phyloP scores from a whole-genome alignment of 1,140 invertebrate species.

The Aethina tumida region DNA sequence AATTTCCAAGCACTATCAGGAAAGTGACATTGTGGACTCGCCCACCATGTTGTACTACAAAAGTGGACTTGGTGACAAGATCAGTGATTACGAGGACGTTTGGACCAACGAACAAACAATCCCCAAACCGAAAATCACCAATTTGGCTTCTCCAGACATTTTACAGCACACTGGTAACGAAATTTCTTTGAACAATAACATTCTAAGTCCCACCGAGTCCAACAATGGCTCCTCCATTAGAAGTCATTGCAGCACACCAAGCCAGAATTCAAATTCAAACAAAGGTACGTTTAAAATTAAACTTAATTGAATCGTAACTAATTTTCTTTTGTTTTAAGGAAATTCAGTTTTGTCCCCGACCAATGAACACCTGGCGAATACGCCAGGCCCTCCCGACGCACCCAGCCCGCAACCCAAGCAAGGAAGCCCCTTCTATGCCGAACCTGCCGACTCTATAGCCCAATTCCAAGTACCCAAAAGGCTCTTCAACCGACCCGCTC shows the following conservation, averaged over 20 bases:
- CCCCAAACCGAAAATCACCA: slow-evolving; percentile 18
- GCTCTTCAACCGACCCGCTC: slow-evolving; percentile 18
- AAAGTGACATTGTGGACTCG: slow-evolving; percentile 76
- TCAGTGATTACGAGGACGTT: slow-evolving; percentile 91
- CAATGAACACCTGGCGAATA: slow-evolving; percentile 4
- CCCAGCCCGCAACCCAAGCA: slow-evolving; percentile 40
- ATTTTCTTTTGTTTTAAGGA: slow-evolving; percentile 9
- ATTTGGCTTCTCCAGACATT: slow-evolving; percentile 30
- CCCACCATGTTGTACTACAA: slow-evolving; percentile 66
- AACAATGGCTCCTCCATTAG: slow-evolving; percentile 21
- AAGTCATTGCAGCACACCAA: slow-evolving; percentile 26
- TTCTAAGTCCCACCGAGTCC: slow-evolving; percentile 41
- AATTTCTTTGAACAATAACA: slow-evolving; percentile 42
- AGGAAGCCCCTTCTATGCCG: slow-evolving; percentile 82
- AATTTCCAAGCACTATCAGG: slow-evolving; percentile 58
- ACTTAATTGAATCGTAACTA: slow-evolving; percentile 2
- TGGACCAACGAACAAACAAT: slow-evolving; percentile 64
- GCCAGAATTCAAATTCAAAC: slow-evolving; percentile 19
- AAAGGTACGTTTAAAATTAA: slow-evolving; percentile 9
- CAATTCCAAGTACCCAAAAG: slow-evolving; percentile 20
- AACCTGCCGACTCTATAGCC: slow-evolving; percentile 77
- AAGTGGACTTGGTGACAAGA: slow-evolving; percentile 80
- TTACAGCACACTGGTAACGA: slow-evolving; percentile 34
- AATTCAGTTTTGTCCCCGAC: slow-evolving; percentile 17
- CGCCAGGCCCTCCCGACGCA: slow-evolving; percentile 10